Conservation (phyloP, 2,113 vertebrate genomes). For the Onychostoma macrolepis region DNA sequence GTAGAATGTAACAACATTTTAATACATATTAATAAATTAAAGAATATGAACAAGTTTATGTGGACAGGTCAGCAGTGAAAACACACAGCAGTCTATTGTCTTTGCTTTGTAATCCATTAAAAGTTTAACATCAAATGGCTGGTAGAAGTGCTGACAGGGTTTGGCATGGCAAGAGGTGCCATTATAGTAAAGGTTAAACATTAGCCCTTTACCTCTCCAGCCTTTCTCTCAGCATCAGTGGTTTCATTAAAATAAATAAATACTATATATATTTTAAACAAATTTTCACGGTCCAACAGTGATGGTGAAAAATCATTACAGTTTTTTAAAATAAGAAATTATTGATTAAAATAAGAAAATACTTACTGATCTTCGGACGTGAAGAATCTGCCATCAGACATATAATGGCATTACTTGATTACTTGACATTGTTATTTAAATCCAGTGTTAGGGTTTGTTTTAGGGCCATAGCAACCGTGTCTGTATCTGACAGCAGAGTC, state of each 20-base stretch:
- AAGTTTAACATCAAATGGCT: not conserved
- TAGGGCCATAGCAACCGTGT: slow-evolving; percentile 32
- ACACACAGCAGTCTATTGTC: not conserved
- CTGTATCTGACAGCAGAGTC: slow-evolving; percentile 22
- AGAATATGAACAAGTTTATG: not conserved
- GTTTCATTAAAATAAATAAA: not conserved
- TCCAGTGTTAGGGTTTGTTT: slow-evolving; percentile 29
- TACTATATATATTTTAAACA: not conserved
- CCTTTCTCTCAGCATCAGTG: not conserved
- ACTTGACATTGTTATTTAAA: slow-evolving; percentile 11
- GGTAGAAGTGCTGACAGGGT: not conserved
- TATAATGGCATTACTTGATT: not conserved
- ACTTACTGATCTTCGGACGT: no score
- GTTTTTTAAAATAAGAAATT: not conserved
- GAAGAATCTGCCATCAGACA: not conserved
- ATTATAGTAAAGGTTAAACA: not conserved
- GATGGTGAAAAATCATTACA: not conserved
- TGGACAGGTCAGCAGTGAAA: not conserved
- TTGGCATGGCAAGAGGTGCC: not conserved
- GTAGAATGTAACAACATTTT: not conserved
- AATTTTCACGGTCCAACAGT: not conserved
- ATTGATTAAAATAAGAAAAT: not conserved
- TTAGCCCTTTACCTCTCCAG: not conserved
- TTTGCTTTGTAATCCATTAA: not conserved
- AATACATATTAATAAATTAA: not conserved